phyloP scores from a whole-genome alignment of 2,888 invertebrate species.

The Caenorhabditis zanzibari region DNA sequence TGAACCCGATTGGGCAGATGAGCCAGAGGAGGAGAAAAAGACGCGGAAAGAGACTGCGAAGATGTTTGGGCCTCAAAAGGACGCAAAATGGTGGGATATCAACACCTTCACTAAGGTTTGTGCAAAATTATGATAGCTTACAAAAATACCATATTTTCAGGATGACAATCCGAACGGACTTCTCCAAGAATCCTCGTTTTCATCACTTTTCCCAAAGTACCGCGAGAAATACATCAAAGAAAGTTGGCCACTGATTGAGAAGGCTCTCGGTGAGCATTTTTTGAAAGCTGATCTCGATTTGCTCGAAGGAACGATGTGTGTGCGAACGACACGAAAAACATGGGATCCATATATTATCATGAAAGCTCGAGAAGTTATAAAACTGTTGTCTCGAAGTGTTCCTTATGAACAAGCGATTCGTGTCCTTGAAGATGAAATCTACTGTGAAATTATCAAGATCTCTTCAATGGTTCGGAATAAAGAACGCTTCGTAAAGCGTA shows the following conservation, averaged over 20 bases:
- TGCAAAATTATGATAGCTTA: neutral
- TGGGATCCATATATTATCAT: slow-evolving; percentile 96
- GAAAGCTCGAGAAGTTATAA: slow-evolving; percentile 96
- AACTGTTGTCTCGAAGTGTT: slow-evolving; percentile 94
- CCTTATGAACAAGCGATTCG: slow-evolving; percentile 94
- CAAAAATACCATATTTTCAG: slow-evolving; percentile 37
- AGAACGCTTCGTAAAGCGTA: slow-evolving; percentile 95
- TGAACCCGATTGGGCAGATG: slow-evolving; percentile 70
- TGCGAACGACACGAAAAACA: slow-evolving; percentile 94
- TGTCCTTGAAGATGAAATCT: slow-evolving; percentile 90
- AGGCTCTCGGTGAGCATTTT: slow-evolving; percentile 88
- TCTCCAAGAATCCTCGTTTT: slow-evolving; percentile 95
- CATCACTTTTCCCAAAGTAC: slow-evolving; percentile 97
- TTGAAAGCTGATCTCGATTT: slow-evolving; percentile 81
- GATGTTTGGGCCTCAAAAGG: slow-evolving; percentile 77
- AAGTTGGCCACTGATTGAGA: slow-evolving; percentile 96
- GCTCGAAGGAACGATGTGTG: slow-evolving; percentile 89
- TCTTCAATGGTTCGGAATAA: slow-evolving; percentile 88
- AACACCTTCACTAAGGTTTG: slow-evolving; percentile 88
- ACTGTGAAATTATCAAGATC: slow-evolving; percentile 97
- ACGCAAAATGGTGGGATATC: slow-evolving; percentile 84
- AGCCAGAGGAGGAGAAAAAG: slow-evolving; percentile 63
- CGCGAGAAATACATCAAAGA: slow-evolving; percentile 94
- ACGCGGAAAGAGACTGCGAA: slow-evolving; percentile 66
- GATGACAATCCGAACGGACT: slow-evolving; percentile 91